These are phyloP conservation scores for Poecilobothrus nobilitatus DNA, from an alignment of 2,888 invertebrate species.

Conservation along the genomic window DNA sequence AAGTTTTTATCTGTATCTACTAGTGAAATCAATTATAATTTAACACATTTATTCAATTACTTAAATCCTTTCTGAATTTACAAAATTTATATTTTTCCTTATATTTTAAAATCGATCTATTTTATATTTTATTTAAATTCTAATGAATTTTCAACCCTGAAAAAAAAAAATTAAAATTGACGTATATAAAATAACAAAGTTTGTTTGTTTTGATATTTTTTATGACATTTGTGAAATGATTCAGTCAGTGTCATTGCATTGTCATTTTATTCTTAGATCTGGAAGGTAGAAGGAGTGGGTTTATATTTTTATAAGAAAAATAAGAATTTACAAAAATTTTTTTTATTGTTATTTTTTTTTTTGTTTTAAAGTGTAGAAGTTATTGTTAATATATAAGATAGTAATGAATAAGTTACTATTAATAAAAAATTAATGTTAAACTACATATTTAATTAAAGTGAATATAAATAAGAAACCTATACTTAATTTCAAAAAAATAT, in stretches of 20 bases:
- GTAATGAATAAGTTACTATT: neutral
- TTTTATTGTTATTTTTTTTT: neutral
- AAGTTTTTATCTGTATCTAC: too few relatives aligned
- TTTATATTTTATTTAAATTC: too few relatives aligned
- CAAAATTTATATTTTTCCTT: too few relatives aligned
- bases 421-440: neutral
- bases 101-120: too few relatives aligned
- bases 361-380: neutral
- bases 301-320: neutral
- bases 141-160: too few relatives aligned
- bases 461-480: neutral
- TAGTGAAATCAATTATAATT: too few relatives aligned
- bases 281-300: neutral
- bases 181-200: neutral
- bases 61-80: too few relatives aligned
- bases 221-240: neutral
- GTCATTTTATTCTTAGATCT: conserved; percentile 1
- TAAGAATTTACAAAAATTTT: neutral
- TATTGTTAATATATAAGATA: neutral
- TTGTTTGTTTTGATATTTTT: neutral
- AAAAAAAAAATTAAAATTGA: too few relatives aligned
- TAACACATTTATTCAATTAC: too few relatives aligned
- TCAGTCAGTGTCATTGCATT: neutral
- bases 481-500: neutral
- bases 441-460: neutral